Evolutionary conservation across 1,140 invertebrate genomes (phyloP), one percentile per base, ranked within the genome.

Genomic region (Agrilus planipennis): DNA sequence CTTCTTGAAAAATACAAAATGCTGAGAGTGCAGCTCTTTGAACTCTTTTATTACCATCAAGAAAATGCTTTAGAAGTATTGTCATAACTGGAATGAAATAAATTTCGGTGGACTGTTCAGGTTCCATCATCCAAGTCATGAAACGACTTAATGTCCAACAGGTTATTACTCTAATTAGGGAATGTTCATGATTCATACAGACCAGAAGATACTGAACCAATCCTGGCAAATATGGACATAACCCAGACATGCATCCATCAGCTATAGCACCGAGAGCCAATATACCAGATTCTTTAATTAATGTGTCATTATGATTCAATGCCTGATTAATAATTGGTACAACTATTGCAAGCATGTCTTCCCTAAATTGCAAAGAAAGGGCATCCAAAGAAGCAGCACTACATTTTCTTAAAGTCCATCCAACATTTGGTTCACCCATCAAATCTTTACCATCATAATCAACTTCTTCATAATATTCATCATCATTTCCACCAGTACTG

Each of bases 21-120:
- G 95, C 94, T 6, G 92, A 97, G 58, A 96, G 98, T 0, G 95
- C 95, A 0, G 95, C 95, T 66, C 99, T 92, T 65, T 99, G 95
- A 0, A 99, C 95, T 27, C 92, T 73, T 62, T 99, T 99, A 64
- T 99, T 99, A 20, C 84, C 81, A 68, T 99, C 95, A 20, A 99
- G 64, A 22, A 99, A 89, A 56, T 93, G 73, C 60, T 95, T 94
- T 34, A 99, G 83, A 57, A 94, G 71, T 76, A 95, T 89, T 38
- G 84, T 89, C 83, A 98, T 92, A 16, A 98, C 69, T 10, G 89
- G 88, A 56, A 93, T 87, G 32, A 99, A 76, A 63, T 92, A 94
- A 18, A 76, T 72, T 44, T 95, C 88, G 57, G 94, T 89, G 53
- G 95, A 89, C 30, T 78, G 75, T 9, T 43, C 17, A 7, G 96